These are phyloP conservation scores for Atlantisia rogersi DNA, from an alignment of 2,113 vertebrate genomes.

Conservation along the genomic window DNA sequence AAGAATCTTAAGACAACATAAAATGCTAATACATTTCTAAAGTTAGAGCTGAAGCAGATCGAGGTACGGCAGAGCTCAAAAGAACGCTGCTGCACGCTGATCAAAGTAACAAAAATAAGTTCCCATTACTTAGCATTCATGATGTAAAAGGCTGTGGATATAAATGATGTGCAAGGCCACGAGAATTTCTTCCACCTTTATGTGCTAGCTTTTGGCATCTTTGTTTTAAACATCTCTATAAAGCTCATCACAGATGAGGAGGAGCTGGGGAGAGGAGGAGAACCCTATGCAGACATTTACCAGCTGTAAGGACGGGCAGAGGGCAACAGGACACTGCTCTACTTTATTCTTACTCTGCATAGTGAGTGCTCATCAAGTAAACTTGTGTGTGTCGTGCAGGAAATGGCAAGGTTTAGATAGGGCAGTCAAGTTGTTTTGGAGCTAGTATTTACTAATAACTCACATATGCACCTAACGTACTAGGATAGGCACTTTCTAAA, in stretches of 20 bases:
- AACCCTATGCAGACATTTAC: background rate
- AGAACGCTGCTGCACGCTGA: constrained; percentile 26
- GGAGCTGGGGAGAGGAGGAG: background rate
- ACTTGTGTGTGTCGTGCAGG: background rate
- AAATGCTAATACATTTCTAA: constrained; percentile 42
- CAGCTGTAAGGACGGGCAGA: background rate
- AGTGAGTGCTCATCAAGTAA: constrained; percentile 19
- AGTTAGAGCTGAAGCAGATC: constrained; percentile 16
- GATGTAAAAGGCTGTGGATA: constrained; percentile 21
- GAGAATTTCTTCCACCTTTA: background rate
- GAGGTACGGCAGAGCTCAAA: constrained; percentile 17
- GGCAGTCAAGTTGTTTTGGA: constrained; percentile 21
- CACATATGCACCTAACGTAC: constrained; percentile 17
- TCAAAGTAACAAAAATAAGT: constrained; percentile 46
- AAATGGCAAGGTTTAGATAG: background rate
- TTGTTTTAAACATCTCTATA: constrained; percentile 13
- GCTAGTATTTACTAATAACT: background rate
- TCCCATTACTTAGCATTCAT: constrained; percentile 12
- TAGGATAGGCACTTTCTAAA: constrained; percentile 58
- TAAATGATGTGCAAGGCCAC: constrained; percentile 40
- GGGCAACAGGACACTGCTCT: background rate
- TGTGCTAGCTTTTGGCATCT: constrained; percentile 28
- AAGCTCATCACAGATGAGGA: constrained; percentile 16
- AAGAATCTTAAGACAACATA: constrained; percentile 19
- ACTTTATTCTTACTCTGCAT: constrained; percentile 39